A percentile compares a stretch with the other conserved stretches of the same genome.
Conservation (phyloP, 2,888 invertebrate genomes). For the Diadromus collaris region DNA sequence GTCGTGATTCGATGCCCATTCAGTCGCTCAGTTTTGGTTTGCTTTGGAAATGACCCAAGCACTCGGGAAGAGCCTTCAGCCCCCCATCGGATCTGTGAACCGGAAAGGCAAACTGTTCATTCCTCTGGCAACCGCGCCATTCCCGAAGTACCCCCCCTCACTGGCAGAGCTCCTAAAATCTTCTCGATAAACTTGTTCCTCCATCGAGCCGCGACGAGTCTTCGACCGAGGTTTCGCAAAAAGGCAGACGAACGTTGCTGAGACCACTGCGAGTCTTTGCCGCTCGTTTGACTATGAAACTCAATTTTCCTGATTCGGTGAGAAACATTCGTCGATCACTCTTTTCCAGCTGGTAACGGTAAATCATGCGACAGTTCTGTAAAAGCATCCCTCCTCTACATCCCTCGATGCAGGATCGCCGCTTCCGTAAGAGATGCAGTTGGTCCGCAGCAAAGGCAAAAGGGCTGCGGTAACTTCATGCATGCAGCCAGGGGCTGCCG, state of each 20-base stretch:
- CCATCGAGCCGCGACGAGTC: conserved; percentile 26
- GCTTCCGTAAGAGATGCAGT: conserved; percentile 22
- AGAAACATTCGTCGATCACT: background rate
- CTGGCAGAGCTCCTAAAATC: conserved; percentile 30
- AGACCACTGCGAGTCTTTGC: background rate
- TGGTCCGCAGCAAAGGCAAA: conserved; percentile 55
- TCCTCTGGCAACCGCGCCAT: conserved; percentile 45
- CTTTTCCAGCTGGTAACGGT: conserved; percentile 39
- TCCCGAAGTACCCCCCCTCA: conserved; percentile 26
- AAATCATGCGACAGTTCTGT: conserved; percentile 65
- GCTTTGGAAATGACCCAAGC: conserved; percentile 78
- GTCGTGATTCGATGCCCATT: conserved; percentile 77
- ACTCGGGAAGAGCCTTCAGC: conserved; percentile 62
- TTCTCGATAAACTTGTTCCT: conserved; percentile 46
- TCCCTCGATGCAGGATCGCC: conserved; percentile 9
- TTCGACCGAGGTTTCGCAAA: background rate
- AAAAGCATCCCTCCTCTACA: conserved; percentile 38
- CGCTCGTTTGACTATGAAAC: background rate
- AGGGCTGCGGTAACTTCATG: conserved; percentile 56
- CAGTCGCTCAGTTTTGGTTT: conserved; percentile 77
- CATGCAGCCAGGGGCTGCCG: conserved; percentile 55
- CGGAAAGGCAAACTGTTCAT: conserved; percentile 73
- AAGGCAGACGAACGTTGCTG: background rate
- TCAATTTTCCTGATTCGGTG: background rate
- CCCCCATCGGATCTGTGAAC: conserved; percentile 66